phyloP scores from a whole-genome alignment of 2,797 vertebrate genomes.

The Poecilia velifera region DNA sequence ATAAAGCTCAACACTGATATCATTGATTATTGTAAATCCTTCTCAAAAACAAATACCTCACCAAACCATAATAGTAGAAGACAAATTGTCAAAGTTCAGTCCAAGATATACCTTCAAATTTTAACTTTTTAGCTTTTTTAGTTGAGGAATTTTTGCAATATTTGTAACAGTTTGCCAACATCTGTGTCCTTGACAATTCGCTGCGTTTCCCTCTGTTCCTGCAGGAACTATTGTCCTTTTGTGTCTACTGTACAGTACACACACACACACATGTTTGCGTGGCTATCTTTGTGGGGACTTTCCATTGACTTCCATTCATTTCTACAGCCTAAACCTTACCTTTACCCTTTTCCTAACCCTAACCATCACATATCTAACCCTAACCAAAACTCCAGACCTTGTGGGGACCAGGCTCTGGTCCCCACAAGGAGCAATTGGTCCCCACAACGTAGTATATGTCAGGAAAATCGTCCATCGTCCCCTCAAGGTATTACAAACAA shows the following conservation, averaged over 20 bases:
- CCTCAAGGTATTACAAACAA: too few relatives aligned
- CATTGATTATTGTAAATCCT: neutral
- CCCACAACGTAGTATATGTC: too few relatives aligned
- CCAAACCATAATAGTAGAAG: neutral
- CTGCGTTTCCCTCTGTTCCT: constrained; percentile 30
- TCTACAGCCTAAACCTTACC: too few relatives aligned
- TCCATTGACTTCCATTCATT: too few relatives aligned
- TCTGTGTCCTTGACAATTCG: constrained; percentile 52
- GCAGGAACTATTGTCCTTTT: neutral
- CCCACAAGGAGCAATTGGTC: too few relatives aligned
- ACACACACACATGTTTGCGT: neutral
- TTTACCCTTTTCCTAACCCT: too few relatives aligned
- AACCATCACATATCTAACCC: too few relatives aligned
- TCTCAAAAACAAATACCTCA: neutral
- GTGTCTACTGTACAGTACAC: neutral
- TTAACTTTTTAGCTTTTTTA: neutral
- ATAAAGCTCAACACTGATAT: neutral
- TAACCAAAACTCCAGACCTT: too few relatives aligned
- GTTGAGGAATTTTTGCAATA: neutral
- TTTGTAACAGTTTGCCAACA: constrained; percentile 39
- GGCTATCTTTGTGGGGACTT: too few relatives aligned
- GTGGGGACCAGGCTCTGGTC: too few relatives aligned
- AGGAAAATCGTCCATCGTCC: too few relatives aligned
- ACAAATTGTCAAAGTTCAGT: neutral
- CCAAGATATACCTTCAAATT: neutral